Conservation (phyloP, 2,113 vertebrate species). For the Bufo gargarizans region DNA sequence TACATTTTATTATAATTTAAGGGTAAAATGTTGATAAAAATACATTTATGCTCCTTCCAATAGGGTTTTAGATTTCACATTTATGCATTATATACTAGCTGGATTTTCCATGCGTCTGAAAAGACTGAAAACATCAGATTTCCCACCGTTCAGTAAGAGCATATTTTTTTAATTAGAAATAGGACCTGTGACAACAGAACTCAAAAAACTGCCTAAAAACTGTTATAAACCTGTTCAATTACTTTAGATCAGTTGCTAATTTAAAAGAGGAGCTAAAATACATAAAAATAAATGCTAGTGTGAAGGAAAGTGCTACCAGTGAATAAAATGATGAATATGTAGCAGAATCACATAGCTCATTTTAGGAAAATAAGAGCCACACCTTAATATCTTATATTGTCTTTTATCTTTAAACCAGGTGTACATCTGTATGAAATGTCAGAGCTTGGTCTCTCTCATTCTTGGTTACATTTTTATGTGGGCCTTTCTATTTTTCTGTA, state of each 20-base stretch:
- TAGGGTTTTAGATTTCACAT: background rate
- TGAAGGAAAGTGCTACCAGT: background rate
- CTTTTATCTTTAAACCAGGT: background rate
- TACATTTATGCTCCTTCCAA: background rate
- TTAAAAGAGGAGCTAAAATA: background rate
- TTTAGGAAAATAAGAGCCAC: background rate
- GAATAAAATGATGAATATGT: background rate
- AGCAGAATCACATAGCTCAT: background rate
- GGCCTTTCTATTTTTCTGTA: constrained; percentile 19
- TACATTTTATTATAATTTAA: background rate
- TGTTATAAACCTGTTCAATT: background rate
- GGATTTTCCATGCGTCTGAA: background rate
- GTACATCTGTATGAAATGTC: background rate
- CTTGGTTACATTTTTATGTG: background rate
- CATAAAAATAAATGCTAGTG: background rate
- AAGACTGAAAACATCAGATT: background rate
- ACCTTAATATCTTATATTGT: constrained; percentile 2
- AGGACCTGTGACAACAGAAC: background rate
- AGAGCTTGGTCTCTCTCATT: constrained; percentile 8
- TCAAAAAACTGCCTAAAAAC: background rate
- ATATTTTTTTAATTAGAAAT: background rate
- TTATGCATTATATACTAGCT: background rate
- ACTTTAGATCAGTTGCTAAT: background rate
- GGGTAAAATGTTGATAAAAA: no score
- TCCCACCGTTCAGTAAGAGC: background rate